Conservation (phyloP, 2,113 vertebrate species). For the Osmerus mordax region DNA sequence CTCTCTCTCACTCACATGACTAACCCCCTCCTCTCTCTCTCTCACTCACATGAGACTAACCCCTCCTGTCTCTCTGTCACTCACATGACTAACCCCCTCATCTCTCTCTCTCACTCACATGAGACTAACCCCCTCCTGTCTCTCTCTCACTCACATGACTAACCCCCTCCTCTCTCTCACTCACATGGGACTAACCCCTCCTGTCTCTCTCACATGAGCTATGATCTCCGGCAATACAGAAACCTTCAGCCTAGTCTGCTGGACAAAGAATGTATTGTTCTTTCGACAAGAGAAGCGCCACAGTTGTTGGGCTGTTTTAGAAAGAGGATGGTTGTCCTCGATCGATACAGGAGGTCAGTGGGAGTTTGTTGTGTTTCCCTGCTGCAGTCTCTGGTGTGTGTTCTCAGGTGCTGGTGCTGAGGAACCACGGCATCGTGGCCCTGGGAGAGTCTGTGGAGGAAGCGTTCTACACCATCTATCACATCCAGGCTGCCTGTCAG, state of each 20-base stretch:
- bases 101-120: too few relatives aligned
- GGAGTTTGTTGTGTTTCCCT: not conserved
- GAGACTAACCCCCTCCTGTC: not conserved
- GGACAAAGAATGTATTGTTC: not conserved
- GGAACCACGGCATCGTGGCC: constrained; percentile 92
- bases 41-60: too few relatives aligned
- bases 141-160: too few relatives aligned
- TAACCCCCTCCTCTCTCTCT: not conserved
- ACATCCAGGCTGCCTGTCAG: constrained; percentile 93
- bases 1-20: not conserved
- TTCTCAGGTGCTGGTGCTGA: constrained; percentile 87
- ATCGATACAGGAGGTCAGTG: not conserved
- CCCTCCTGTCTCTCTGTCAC: not conserved
- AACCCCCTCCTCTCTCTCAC: not conserved
- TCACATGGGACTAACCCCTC: not conserved
- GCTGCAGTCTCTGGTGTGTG: not conserved
- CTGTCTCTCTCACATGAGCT: not conserved
- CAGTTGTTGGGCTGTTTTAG: not conserved
- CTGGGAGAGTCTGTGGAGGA: constrained; percentile 93
- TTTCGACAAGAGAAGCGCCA: not conserved
- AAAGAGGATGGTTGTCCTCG: not conserved
- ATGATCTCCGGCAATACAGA: not conserved
- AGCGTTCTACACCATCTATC: constrained; percentile 92
- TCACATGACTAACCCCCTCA: too few relatives aligned
- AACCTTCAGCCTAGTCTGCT: not conserved